Conservation (phyloP, 37 sponge, comb jelly and placozoan species). For the Eunapius fragilis region DNA sequence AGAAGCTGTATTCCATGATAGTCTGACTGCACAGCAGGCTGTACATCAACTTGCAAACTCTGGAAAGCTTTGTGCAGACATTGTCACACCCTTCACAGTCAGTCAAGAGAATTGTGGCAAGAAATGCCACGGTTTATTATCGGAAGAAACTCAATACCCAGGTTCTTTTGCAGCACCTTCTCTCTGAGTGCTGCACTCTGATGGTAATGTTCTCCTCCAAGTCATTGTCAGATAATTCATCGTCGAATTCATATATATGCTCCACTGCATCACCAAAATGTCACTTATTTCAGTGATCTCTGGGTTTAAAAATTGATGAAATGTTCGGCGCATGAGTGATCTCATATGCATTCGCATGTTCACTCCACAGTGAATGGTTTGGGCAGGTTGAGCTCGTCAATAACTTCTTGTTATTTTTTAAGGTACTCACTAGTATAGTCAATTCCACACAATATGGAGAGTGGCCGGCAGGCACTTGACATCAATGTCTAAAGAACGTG, state of each 20-base stretch:
- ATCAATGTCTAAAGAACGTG: conserved; percentile 2
- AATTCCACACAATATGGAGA: conserved; percentile 47
- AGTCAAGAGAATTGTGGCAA: not conserved
- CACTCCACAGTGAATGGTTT: not conserved
- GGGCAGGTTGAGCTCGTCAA: not conserved
- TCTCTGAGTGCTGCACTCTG: too few relatives aligned
- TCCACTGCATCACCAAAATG: not conserved
- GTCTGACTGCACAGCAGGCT: not conserved
- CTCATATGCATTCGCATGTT: not conserved
- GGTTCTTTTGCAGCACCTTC: too few relatives aligned
- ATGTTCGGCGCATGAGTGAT: not conserved
- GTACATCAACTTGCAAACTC: conserved; percentile 3
- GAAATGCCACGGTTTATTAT: not conserved
- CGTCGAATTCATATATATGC: not conserved
- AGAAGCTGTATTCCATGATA: conserved; percentile 1
- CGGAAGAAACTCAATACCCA: not conserved
- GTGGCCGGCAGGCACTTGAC: not conserved
- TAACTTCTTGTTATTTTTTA: not conserved
- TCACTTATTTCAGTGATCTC: not conserved
- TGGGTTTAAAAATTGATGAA: not conserved
- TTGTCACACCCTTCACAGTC: too few relatives aligned
- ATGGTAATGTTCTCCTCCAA: too few relatives aligned
- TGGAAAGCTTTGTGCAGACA: not conserved
- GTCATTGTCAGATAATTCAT: not conserved
- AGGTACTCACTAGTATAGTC: conserved; percentile 25